These are phyloP conservation scores for Tenthredo notha DNA, from an alignment of 2,888 invertebrate species.

Conservation along the genomic window DNA sequence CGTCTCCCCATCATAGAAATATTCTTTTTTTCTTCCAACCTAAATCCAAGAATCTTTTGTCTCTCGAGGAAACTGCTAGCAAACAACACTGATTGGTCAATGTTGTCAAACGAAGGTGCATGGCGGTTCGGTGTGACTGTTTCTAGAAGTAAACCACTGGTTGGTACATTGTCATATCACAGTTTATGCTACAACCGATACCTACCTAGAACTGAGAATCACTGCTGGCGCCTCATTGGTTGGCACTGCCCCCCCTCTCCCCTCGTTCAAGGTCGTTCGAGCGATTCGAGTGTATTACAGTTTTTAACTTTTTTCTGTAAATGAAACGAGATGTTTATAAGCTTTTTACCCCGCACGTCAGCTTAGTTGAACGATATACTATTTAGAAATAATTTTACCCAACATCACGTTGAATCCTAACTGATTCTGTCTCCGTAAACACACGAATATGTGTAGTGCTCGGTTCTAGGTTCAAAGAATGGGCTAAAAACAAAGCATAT, in stretches of 20 bases:
- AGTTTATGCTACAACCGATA: background rate
- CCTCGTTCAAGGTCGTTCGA: background rate
- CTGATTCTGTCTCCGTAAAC: background rate
- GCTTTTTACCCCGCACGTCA: background rate
- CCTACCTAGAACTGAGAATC: background rate
- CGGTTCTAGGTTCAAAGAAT: background rate
- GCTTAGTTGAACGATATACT: background rate
- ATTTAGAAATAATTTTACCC: background rate
- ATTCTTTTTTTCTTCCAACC: background rate
- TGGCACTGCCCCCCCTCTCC: background rate
- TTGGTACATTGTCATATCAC: background rate
- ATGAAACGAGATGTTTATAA: background rate
- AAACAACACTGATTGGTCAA: background rate
- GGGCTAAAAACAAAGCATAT: background rate
- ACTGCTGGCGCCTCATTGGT: background rate
- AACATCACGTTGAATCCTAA: background rate
- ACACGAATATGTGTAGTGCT: background rate
- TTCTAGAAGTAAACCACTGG: background rate
- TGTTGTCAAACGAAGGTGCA: background rate
- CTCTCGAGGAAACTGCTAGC: background rate
- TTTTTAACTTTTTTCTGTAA: background rate
- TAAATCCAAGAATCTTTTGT: background rate
- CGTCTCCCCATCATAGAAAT: no score
- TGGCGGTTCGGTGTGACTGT: background rate
- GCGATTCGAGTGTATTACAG: background rate